Conservation (phyloP, 2,797 vertebrate species). For the Mormyrus hasselquistii region DNA sequence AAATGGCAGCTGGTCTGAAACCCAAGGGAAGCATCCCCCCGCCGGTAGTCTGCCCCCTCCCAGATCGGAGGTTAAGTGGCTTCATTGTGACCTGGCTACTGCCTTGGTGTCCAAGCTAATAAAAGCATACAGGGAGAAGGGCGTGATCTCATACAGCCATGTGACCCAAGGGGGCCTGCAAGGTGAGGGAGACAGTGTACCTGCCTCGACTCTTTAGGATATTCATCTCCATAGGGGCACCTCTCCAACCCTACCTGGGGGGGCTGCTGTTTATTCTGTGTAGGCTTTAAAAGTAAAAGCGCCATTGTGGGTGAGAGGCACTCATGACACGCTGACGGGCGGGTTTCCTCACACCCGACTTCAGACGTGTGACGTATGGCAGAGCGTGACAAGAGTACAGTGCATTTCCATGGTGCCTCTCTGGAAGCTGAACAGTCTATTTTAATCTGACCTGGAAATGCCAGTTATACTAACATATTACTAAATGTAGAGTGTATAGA, state of each 20-base stretch:
- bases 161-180: neutral
- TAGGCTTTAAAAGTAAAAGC: neutral
- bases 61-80: neutral
- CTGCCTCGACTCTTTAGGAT: neutral
- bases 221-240: neutral
- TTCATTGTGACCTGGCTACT: neutral
- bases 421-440: neutral
- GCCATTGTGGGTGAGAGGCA: neutral
- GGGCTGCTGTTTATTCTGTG: neutral
- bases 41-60: neutral
- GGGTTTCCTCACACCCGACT: neutral
- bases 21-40: neutral
- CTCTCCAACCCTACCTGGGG: neutral
- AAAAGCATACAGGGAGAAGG: neutral
- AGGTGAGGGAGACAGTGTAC: neutral
- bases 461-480: neutral
- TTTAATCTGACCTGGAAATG: neutral
- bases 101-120: neutral
- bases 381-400: neutral
- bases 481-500: neutral
- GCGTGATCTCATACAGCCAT: neutral
- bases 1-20: neutral
- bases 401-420: neutral
- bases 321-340: neutral
- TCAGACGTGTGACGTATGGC: neutral